Evolutionary conservation across 2,888 invertebrate species (phyloP).

Genomic region (Idaea aversata): DNA sequence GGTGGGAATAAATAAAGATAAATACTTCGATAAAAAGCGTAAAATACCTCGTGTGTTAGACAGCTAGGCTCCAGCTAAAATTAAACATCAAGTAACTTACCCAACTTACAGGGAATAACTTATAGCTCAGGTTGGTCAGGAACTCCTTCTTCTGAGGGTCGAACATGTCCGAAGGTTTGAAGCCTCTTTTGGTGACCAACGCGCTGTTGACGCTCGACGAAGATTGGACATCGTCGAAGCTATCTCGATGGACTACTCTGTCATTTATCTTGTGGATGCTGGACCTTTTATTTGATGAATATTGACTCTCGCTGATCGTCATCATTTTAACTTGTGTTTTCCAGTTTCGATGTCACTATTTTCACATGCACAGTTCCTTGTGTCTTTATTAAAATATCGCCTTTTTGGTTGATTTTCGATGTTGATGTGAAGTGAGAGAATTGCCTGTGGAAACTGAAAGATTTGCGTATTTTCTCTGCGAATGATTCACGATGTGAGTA

Average conservation of each 20-base stretch:
- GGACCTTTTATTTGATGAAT: slow-evolving; percentile 75
- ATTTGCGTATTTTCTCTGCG: slow-evolving; percentile 24
- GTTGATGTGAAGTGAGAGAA: neutral
- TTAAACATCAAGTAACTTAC: slow-evolving; percentile 78
- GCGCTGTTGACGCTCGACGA: slow-evolving; percentile 79
- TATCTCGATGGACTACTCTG: slow-evolving; percentile 68
- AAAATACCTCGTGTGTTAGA: slow-evolving; percentile 48
- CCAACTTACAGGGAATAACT: slow-evolving; percentile 90
- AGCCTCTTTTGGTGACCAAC: slow-evolving; percentile 86
- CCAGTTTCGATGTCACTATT: slow-evolving; percentile 32
- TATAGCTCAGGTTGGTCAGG: slow-evolving; percentile 88
- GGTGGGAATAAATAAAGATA: neutral
- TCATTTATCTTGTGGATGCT: slow-evolving; percentile 75
- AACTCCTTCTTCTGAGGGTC: slow-evolving; percentile 91
- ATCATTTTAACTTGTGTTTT: slow-evolving; percentile 58
- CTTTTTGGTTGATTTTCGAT: slow-evolving; percentile 5
- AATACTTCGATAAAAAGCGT: neutral
- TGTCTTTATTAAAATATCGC: neutral
- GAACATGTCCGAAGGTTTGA: slow-evolving; percentile 91
- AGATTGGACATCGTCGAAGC: slow-evolving; percentile 72
- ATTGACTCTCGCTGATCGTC: slow-evolving; percentile 78
- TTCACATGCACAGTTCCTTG: slow-evolving; percentile 4
- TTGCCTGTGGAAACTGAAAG: slow-evolving; percentile 20
- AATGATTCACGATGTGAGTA: slow-evolving; percentile 25
- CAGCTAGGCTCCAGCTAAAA: slow-evolving; percentile 55